These are phyloP conservation scores for Batillaria attramentaria DNA, from an alignment of 1,140 invertebrate species.

Conservation along the genomic window DNA sequence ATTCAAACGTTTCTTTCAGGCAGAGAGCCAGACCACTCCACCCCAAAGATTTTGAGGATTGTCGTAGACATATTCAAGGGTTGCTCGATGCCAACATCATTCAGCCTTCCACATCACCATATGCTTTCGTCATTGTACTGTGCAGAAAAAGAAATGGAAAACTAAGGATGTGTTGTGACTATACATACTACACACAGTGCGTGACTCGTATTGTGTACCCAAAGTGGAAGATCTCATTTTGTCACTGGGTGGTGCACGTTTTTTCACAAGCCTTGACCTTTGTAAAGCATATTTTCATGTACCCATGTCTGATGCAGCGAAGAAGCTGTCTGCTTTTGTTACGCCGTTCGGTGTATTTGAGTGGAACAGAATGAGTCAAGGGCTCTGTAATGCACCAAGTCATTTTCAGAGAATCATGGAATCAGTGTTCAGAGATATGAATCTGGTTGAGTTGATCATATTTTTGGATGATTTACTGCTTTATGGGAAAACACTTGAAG, in stretches of 20 bases:
- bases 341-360: neutral
- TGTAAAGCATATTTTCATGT: conserved; percentile 17
- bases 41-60: conserved; percentile 17
- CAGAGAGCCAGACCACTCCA: neutral
- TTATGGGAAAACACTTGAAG: conserved; percentile 6
- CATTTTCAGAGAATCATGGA: conserved; percentile 10
- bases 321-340: neutral
- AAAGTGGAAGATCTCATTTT: conserved; percentile 15
- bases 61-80: conserved; percentile 2
- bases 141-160: neutral
- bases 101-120: neutral
- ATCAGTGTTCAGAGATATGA: neutral
- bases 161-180: conserved; percentile 5
- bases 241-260: neutral
- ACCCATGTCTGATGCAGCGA: conserved; percentile 7
- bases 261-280: neutral
- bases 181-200: neutral
- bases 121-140: neutral
- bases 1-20: conserved; percentile 24
- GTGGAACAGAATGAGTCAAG: neutral
- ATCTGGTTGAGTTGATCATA: conserved; percentile 17
- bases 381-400: neutral
- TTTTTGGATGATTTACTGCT: conserved; percentile 15
- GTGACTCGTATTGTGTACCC: neutral
- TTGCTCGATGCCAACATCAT: conserved; percentile 25